phyloP scores from a whole-genome alignment of 1,140 invertebrate species.

The Condylostylus longicornis region DNA sequence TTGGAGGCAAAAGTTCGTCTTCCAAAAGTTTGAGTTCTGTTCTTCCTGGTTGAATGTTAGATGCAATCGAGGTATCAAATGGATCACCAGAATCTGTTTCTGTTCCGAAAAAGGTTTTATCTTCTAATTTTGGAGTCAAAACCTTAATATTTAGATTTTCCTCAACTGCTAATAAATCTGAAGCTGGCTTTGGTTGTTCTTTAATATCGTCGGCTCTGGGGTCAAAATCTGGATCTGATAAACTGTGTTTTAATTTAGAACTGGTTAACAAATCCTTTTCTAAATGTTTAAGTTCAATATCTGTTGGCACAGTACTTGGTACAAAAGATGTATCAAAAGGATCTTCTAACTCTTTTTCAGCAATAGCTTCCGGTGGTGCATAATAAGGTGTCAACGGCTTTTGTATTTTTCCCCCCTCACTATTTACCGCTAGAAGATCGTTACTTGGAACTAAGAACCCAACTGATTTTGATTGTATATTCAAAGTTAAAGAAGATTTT shows the following conservation, averaged over 20 bases:
- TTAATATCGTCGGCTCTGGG: conserved; percentile 27
- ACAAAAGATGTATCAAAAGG: conserved; percentile 74
- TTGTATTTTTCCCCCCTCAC: conserved; percentile 37
- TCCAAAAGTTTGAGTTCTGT: conserved; percentile 56
- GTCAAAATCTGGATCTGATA: conserved; percentile 43
- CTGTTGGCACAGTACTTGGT: conserved; percentile 47
- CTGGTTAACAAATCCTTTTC: conserved; percentile 47
- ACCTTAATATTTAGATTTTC: conserved; percentile 49
- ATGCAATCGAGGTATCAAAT: conserved; percentile 64
- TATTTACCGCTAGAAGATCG: conserved; percentile 27
- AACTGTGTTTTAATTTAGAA: conserved; percentile 25
- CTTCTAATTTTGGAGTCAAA: conserved; percentile 41
- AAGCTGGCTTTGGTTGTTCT: conserved; percentile 34
- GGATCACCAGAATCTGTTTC: conserved; percentile 43
- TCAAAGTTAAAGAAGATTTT: conserved; percentile 28
- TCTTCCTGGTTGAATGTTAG: conserved; percentile 55
- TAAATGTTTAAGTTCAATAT: conserved; percentile 55
- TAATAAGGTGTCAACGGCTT: conserved; percentile 71
- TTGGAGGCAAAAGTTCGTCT: conserved; percentile 28
- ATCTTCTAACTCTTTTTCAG: conserved; percentile 46
- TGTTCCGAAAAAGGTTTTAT: conserved; percentile 17
- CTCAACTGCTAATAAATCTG: conserved; percentile 39
- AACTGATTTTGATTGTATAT: conserved; percentile 45
- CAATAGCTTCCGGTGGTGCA: conserved; percentile 36
- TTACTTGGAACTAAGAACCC: conserved; percentile 49